Conservation (phyloP, 2,113 vertebrate genomes). For the Pyxicephalus adspersus region DNA sequence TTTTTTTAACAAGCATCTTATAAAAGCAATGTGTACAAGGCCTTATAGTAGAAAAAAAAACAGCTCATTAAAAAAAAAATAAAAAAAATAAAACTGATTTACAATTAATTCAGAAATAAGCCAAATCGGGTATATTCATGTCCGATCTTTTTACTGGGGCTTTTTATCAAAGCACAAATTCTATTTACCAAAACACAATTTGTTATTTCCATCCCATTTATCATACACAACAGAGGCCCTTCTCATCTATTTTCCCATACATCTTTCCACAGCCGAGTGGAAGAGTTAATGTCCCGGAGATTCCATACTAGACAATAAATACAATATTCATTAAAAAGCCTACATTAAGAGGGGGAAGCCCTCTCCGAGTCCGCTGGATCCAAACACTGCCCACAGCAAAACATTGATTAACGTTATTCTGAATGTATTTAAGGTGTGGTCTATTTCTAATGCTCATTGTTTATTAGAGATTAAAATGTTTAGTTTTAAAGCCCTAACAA, state of each 20-base stretch:
- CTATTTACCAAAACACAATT: background rate
- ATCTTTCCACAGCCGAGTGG: slow-evolving; percentile 31
- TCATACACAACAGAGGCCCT: slow-evolving; percentile 21
- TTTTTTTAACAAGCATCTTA: background rate
- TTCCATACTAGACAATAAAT: slow-evolving; percentile 19
- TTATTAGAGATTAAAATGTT: background rate
- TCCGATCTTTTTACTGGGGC: too few species aligned
- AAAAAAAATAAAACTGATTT: too few species aligned
- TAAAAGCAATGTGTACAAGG: background rate
- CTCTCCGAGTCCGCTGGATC: background rate
- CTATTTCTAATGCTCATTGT: background rate
- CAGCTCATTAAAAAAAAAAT: too few species aligned
- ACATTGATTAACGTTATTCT: background rate
- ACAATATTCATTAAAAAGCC: background rate
- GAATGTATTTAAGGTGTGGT: background rate
- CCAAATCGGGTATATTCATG: too few species aligned
- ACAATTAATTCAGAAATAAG: too few species aligned
- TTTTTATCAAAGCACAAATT: background rate
- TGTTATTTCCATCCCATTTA: slow-evolving; percentile 18
- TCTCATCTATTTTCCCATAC: slow-evolving; percentile 18
- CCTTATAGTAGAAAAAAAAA: background rate
- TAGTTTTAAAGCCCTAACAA: too few species aligned
- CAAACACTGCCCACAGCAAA: background rate
- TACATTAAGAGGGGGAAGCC: background rate
- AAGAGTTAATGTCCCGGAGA: slow-evolving; percentile 40